These are phyloP conservation scores for Syngnathoides biaculeatus DNA, from an alignment of 2,113 vertebrate genomes.

Conservation along the genomic window DNA sequence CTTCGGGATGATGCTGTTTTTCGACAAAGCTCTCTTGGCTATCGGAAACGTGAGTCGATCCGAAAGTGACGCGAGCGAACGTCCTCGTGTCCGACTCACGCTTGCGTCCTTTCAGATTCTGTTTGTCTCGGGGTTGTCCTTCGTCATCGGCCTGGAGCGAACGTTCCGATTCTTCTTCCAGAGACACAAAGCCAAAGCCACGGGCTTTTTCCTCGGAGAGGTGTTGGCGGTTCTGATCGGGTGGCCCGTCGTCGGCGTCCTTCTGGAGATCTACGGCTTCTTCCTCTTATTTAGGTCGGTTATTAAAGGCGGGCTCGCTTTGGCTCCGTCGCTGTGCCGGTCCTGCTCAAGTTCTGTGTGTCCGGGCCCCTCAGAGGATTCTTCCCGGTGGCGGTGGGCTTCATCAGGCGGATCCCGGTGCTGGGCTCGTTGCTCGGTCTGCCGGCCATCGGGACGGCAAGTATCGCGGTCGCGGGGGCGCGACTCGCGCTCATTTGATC, in stretches of 20 bases:
- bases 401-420: conserved; percentile 92
- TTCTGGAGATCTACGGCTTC: conserved; percentile 96
- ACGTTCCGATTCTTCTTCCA: conserved; percentile 99
- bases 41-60: conserved; percentile 91
- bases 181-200: conserved; percentile 95
- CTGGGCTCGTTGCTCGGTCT: conserved; percentile 93
- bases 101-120: conserved; percentile 78
- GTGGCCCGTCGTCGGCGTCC: conserved; percentile 93
- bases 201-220: conserved; percentile 92
- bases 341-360: neutral
- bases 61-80: neutral
- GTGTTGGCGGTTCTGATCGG: conserved; percentile 92
- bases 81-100: neutral
- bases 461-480: conserved; percentile 41
- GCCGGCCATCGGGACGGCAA: conserved; percentile 92
- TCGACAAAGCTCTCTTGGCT: conserved; percentile 96
- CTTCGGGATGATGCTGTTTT: conserved; percentile 99
- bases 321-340: neutral
- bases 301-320: neutral
- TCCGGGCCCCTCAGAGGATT: conserved; percentile 80
- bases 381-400: conserved; percentile 94
- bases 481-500: too few species aligned
- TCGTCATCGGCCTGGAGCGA: conserved; percentile 95
- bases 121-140: conserved; percentile 92
- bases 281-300: conserved; percentile 96